Evolutionary conservation across 2,888 invertebrate species (phyloP), one percentile per base, ranked within the genome.

Genomic region (Coremacera marginata): DNA sequence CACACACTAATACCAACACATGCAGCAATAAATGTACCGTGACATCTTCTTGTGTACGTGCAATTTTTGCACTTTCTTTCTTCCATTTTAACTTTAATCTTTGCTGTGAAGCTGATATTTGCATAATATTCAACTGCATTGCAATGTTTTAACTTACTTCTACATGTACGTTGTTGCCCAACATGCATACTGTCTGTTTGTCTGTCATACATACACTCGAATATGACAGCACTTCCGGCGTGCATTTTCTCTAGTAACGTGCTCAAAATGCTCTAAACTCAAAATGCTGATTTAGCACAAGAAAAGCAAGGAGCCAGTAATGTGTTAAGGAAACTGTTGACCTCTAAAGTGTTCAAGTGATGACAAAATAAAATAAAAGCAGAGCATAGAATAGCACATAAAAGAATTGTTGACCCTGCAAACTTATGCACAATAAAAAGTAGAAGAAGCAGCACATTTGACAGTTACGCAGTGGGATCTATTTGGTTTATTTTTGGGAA

Each of bases 201-300:
- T 27, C 25, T 16, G 27, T 44, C 44, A 11, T 2, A 19, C 55
- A 19, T 22, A 5, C 14, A 44, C 11, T 44, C 14, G 25, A 25
- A 60, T 60, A 60, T 70, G 70, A 11, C 49, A 52, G 49, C 52
- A 70, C 70, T 70, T 70, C 70, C 70, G 70, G 70, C 52, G 19
- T 68, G 25, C 27, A 22, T 49, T 22, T 44, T 19, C 44, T 68
- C 5, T 25, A 16, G 70, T 51, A 73, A 73, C 72, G 72, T 73
- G 72, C 72, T 73, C n/a, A 73, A 73, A 62, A 73, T 51, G 72
- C 22, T 27, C 22, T 70, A 62, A 52, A 49, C 49, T 62, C 63
- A n/a, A 62, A 62, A 73, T 73, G 62, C 72, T 73, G 62, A 73
- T 49, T 60, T 73, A 27, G 60, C 72, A 73, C 63, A 51, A 8